Percentiles rank a stretch among this genome's conserved stretches.
Evolutionary conservation across 1,140 invertebrate species (phyloP).

Genomic region (Sycobia sp.): DNA sequence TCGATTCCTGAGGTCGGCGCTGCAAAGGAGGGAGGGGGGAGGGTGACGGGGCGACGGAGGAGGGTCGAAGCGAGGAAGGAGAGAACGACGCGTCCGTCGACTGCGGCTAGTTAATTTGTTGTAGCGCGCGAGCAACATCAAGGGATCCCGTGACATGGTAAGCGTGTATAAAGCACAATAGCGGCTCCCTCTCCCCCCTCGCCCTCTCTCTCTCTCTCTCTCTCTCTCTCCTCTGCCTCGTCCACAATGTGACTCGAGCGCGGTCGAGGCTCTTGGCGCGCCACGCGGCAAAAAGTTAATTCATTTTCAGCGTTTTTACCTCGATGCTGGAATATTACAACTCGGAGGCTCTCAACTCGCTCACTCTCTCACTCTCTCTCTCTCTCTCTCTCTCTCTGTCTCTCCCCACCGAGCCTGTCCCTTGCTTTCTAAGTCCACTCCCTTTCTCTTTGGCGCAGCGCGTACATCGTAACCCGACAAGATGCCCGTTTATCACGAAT

Average conservation of each 20-base stretch:
- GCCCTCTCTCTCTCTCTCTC: not conserved
- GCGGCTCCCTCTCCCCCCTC: conserved; percentile 16
- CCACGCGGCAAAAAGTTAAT: conserved; percentile 53
- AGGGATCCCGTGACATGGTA: conserved; percentile 33
- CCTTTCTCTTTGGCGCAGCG: too few species aligned
- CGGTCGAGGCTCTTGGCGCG: conserved; percentile 36
- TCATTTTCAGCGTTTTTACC: conserved; percentile 55
- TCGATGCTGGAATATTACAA: conserved; percentile 45
- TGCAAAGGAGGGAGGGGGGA: not conserved
- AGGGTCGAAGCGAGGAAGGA: too few species aligned
- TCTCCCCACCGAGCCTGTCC: too few species aligned
- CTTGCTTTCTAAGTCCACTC: too few species aligned
- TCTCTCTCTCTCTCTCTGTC: not conserved
- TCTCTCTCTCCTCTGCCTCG: conserved; percentile 2
- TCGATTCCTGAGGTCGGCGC: conserved; percentile 27
- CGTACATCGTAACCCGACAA: too few species aligned
- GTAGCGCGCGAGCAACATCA: conserved; percentile 15
- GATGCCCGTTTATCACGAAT: too few species aligned
- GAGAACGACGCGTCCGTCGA: conserved; percentile 29
- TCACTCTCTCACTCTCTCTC: too few species aligned
- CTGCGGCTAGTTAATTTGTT: conserved; percentile 38
- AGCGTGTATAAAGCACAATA: conserved; percentile 35
- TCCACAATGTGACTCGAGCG: conserved; percentile 44
- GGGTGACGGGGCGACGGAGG: not conserved
- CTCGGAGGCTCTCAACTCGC: conserved; percentile 30